Evolutionary conservation across 2,113 vertebrate genomes (phyloP).

Genomic region (Tychaedon coryphoeus): DNA sequence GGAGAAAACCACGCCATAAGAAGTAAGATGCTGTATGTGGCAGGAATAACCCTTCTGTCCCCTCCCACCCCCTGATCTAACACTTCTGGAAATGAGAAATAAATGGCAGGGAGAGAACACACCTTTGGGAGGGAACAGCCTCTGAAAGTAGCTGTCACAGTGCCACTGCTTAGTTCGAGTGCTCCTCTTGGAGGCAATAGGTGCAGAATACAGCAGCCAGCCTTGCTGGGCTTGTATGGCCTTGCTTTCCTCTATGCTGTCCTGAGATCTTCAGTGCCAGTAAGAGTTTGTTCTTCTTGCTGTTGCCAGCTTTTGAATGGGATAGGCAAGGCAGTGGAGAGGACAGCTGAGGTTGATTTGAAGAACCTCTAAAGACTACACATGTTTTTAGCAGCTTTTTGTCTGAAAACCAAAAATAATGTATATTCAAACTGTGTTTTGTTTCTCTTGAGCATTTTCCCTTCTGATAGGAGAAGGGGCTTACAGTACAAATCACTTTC

Average conservation of each 20-base stretch:
- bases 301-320: neutral
- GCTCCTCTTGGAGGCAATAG: neutral
- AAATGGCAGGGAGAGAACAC: neutral
- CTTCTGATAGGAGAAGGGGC: neutral
- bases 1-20: neutral
- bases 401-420: neutral
- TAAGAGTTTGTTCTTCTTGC: neutral
- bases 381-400: neutral
- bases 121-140: neutral
- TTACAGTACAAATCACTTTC: neutral
- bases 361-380: neutral
- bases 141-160: neutral
- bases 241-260: neutral
- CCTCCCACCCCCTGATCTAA: neutral
- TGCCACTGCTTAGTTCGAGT: neutral
- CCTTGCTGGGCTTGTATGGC: neutral
- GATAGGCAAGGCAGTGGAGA: neutral
- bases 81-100: neutral
- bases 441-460: neutral
- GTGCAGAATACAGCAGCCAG: neutral
- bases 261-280: neutral
- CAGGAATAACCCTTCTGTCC: neutral
- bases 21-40: neutral
- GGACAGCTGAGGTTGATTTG: neutral
- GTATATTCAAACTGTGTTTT: fast-evolving